A percentile compares a stretch with the other conserved stretches of the same genome.
phyloP scores from a whole-genome alignment of 2,113 vertebrate genomes.

The Antechinus stuartii region DNA sequence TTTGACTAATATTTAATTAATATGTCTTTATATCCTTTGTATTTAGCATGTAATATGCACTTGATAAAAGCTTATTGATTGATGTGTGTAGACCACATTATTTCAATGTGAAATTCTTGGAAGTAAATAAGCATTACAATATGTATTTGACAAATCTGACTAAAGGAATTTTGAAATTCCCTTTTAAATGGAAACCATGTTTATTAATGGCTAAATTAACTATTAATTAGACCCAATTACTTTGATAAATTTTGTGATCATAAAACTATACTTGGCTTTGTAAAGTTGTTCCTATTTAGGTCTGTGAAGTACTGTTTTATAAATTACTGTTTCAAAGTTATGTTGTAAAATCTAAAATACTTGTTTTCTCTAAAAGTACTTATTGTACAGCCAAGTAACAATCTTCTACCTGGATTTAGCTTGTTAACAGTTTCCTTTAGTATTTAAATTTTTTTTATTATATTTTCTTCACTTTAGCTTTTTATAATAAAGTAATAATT shows the following conservation, averaged over 20 bases:
- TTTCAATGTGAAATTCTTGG: slow-evolving; percentile 30
- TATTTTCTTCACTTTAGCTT: not conserved
- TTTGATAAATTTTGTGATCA: not conserved
- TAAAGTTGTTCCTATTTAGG: not conserved
- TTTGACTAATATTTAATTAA: not conserved
- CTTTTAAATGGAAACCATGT: not conserved
- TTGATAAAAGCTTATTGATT: not conserved
- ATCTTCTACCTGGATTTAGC: slow-evolving; percentile 22
- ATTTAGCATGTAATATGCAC: not conserved
- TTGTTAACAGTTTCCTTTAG: not conserved
- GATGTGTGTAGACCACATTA: not conserved
- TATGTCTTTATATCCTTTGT: not conserved
- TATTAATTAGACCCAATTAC: not conserved
- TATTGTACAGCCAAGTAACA: not conserved
- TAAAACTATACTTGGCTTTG: not conserved
- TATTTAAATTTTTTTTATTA: not conserved
- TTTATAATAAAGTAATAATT: slow-evolving; percentile 32
- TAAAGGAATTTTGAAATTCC: not conserved
- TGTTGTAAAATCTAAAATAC: not conserved
- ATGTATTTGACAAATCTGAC: not conserved
- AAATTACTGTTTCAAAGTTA: not conserved
- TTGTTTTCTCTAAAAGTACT: not conserved
- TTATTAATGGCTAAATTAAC: not conserved
- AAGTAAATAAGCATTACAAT: slow-evolving; percentile 8
- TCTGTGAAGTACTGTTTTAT: not conserved